Conservation (phyloP, 1,140 invertebrate genomes). For the Drosophila oshimai region DNA sequence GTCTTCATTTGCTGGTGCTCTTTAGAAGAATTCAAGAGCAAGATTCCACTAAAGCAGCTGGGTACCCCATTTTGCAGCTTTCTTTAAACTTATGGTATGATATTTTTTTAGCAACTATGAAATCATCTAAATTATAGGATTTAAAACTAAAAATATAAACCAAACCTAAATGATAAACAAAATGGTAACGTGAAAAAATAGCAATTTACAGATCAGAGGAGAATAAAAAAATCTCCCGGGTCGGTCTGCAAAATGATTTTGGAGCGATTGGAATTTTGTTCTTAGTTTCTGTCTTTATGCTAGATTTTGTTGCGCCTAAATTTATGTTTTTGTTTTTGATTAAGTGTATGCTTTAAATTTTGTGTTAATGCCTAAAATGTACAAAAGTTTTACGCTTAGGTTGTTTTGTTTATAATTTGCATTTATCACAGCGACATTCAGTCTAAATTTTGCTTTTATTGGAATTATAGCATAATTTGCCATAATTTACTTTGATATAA, state of each 20-base stretch:
- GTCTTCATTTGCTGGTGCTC: neutral
- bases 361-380: slow-evolving; percentile 77
- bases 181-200: slow-evolving; percentile 1
- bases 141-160: neutral
- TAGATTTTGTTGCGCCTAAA: slow-evolving; percentile 73
- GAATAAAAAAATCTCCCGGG: slow-evolving; percentile 13
- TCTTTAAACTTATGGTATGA: slow-evolving; percentile 15
- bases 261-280: slow-evolving; percentile 49
- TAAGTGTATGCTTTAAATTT: slow-evolving; percentile 69
- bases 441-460: slow-evolving; percentile 83
- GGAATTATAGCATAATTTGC: slow-evolving; percentile 81
- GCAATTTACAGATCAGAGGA: neutral
- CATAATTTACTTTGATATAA: slow-evolving; percentile 68
- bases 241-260: slow-evolving; percentile 31
- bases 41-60: slow-evolving; percentile 55
- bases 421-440: slow-evolving; percentile 83
- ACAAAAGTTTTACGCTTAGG: slow-evolving; percentile 79
- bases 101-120: slow-evolving; percentile 55
- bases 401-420: slow-evolving; percentile 63
- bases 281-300: slow-evolving; percentile 51
- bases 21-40: slow-evolving; percentile 1
- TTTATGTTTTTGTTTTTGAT: slow-evolving; percentile 59
- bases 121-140: slow-evolving; percentile 9
- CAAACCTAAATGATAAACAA: neutral
- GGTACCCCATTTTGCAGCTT: slow-evolving; percentile 16